Evolutionary conservation across 2,113 vertebrate genomes (phyloP), one percentile per base, ranked within the genome.

Genomic region (Leucopsar rothschildi): DNA sequence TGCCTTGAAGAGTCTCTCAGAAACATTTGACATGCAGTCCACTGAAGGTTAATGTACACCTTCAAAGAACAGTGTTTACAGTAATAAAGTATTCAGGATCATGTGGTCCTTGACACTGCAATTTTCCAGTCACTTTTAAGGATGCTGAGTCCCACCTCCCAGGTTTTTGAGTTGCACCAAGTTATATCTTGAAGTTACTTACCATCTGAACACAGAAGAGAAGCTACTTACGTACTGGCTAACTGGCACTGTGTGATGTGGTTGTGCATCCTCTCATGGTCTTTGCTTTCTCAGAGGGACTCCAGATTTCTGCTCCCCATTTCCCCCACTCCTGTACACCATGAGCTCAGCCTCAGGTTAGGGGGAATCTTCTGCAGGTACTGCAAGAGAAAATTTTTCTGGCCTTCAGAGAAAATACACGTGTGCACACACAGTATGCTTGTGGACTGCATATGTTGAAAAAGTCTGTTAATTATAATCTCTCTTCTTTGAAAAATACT

Each of bases 401-500:
- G 65, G 20, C 53, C 25, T 61, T 91, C 22, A n/a, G 49, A 73
- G 45, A 69, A 86, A 70, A 47, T 35, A 33, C 33, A n/a, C 0
- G 0, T 47, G 59, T 90, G n/a, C 39, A 79, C 28, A 31, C 37
- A 12, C 55, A 47, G 56, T 59, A 2, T 55, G n/a, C 83, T 52
- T n/a, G 27, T 92, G 94, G 55, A 35, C 59, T 81, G 56, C 88
- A 59, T 63, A 44, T 94, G 90, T 57, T 93, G 63, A 82, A 69
- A 82, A 82, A 33, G 50, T 72, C 85, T 86, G 59, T 50, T 94
- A 69, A 45, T 59, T 72, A 19, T 82, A 37, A 82, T 65, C 21
- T 71, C 50, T 86, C 90, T 73, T 72, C 77, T 90, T 94, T 92
- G 90, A 72, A 90, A 86, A 71, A 23, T 47, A 71, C 35, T 83